Evolutionary conservation across 2,113 vertebrate species (phyloP), one percentile per base, ranked within the genome.

Genomic region (Phodopus roborovskii): DNA sequence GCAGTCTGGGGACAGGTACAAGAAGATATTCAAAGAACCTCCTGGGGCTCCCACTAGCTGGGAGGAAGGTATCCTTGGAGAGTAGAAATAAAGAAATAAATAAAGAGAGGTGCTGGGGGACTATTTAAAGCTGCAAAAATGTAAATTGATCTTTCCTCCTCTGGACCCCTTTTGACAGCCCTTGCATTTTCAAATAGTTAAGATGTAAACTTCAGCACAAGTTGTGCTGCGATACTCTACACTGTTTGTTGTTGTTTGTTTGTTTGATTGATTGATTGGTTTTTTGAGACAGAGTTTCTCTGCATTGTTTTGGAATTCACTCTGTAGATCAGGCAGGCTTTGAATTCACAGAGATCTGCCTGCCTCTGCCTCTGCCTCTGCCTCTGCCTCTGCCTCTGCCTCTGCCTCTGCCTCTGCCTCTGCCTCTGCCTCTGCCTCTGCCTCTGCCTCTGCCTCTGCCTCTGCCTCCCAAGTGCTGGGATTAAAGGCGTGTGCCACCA

Each of bases 131-230:
- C 95, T 26, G 58, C 85, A 97, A 62, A 92, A 96, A 96, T 96
- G 0, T 95, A 96, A 97, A 92, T 89, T 88, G 98, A 97, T 97
- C 97, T 96, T 97, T 97, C 68, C 83, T 91, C 30, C 96, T 93
- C 90, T 11, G 28, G 96, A 9, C 85, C 94, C 85, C 96, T 92
- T 97, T 93, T 94, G 97, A 97, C 62, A 73, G 96, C 95, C 60
- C 87, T 93, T 96, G 95, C 88, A 3, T 93, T 97, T 96, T 97
- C 97, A 97, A 97, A 98, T 97, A 75, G 97, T 88, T 95, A 94
- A 97, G 70, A 36, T 0, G 36, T 92, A 2, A 48, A 92, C 95
- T 97, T 97, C 86, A 33, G 79, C 74, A 84, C 88, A 96, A 45
- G 74, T 81, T 75, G 94, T 60, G 75, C 48, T 96, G 92, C 97